Percentiles rank a stretch among this genome's conserved stretches.
These are phyloP conservation scores for Aphaenogaster rudis DNA, from an alignment of 1,140 invertebrate species.

Conservation along the genomic window DNA sequence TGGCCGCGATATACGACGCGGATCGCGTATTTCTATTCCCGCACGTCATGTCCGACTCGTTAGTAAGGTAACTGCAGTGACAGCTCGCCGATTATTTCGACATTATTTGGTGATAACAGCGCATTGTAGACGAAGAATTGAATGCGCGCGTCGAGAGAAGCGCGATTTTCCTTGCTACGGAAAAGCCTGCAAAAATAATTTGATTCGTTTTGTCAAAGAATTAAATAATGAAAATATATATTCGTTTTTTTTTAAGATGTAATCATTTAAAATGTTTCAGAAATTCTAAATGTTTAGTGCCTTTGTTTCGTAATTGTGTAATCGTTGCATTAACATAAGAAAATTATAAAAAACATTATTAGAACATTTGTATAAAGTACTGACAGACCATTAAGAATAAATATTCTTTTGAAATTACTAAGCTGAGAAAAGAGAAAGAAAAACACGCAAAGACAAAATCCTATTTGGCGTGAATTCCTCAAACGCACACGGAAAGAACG, in stretches of 20 bases:
- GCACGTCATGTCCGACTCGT: conserved; percentile 15
- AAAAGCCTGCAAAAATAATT: neutral
- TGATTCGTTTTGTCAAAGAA: neutral
- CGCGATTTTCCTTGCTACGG: neutral
- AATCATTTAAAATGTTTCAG: neutral
- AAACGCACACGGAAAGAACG: no score
- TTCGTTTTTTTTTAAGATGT: neutral
- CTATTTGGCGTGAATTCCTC: neutral
- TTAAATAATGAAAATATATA: neutral
- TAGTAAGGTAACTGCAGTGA: conserved; percentile 35
- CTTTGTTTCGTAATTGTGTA: neutral
- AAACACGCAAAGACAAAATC: neutral
- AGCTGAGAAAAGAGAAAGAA: neutral
- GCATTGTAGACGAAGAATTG: neutral
- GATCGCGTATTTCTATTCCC: conserved; percentile 34
- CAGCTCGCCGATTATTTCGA: conserved; percentile 29
- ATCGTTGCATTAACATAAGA: neutral
- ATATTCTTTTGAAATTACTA: neutral
- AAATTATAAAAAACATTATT: neutral
- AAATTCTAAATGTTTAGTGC: no score
- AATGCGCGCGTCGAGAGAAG: neutral
- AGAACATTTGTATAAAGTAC: neutral
- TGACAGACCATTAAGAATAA: neutral
- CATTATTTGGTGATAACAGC: conserved; percentile 44
- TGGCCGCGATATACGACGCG: conserved; percentile 15